These are phyloP conservation scores for Porites lobata DNA, from an alignment of 92 coral and sea anemone species.

Conservation along the genomic window DNA sequence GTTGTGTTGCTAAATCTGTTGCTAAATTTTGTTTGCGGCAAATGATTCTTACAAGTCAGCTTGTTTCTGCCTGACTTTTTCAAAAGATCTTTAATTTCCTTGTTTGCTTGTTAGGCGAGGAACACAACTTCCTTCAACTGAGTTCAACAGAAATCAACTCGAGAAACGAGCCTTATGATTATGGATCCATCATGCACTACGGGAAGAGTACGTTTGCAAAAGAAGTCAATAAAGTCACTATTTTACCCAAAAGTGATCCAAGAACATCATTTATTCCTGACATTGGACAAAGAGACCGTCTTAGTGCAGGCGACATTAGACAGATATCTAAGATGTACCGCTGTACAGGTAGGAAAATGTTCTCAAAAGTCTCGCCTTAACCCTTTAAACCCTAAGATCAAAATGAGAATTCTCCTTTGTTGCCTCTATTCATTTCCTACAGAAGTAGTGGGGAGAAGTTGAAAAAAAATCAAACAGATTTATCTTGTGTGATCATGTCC, in stretches of 20 bases:
- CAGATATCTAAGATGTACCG: conserved; percentile 92
- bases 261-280: conserved; percentile 69
- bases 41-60: no score
- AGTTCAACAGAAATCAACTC: conserved; percentile 85
- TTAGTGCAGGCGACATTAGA: conserved; percentile 88
- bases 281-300: conserved; percentile 91
- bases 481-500: no score
- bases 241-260: conserved; percentile 72
- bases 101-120: conserved; percentile 73
- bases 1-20: no score
- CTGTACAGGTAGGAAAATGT: conserved; percentile 78
- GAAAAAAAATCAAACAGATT: no score
- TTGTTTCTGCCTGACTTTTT: no score
- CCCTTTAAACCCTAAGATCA: no score
- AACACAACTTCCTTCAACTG: conserved; percentile 87
- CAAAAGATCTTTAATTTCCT: no score
- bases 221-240: conserved; percentile 72
- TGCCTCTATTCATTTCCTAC: no score
- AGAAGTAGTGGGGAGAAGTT: no score
- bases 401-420: no score
- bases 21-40: no score
- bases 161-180: conserved; percentile 86
- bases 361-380: neutral
- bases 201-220: conserved; percentile 92
- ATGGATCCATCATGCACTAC: conserved; percentile 97